Evolutionary conservation across 2,888 invertebrate species (phyloP).

Genomic region (Drosophila quasianomalipes): DNA sequence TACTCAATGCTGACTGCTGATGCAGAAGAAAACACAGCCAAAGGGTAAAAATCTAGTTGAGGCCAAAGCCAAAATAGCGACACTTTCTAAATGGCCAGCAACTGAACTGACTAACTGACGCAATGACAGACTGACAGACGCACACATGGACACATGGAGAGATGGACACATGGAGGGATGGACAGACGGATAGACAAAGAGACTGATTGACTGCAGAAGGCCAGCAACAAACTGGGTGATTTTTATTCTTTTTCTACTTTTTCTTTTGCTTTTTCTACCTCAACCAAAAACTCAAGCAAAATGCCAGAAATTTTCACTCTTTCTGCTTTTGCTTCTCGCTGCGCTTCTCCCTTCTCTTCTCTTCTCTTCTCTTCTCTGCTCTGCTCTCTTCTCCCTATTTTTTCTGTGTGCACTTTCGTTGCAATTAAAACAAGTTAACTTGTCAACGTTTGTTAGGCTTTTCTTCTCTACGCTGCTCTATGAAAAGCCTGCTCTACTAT

Average conservation of each 20-base stretch:
- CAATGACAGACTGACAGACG: neutral
- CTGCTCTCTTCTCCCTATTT: neutral
- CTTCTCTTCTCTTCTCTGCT: neutral
- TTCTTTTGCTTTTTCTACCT: constrained; percentile 11
- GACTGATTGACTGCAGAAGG: constrained; percentile 39
- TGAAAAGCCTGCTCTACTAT: neutral
- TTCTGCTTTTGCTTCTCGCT: neutral
- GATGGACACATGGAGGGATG: neutral
- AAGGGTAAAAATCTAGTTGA: constrained; percentile 39
- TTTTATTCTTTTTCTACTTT: constrained; percentile 6
- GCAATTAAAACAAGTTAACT: constrained; percentile 60
- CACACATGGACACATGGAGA: neutral
- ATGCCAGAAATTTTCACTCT: constrained; percentile 56
- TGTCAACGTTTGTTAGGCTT: constrained; percentile 33
- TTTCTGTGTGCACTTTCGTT: constrained; percentile 53
- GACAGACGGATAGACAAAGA: neutral
- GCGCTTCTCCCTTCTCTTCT: neutral
- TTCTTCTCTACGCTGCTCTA: neutral
- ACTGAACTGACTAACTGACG: constrained; percentile 25
- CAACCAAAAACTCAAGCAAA: constrained; percentile 37
- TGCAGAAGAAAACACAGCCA: constrained; percentile 39
- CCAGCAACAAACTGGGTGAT: constrained; percentile 42
- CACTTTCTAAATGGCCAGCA: constrained; percentile 55
- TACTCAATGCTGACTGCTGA: neutral
- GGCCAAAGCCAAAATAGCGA: constrained; percentile 23